These are phyloP conservation scores for Forbesichthys papilliferus DNA, from an alignment of 2,113 vertebrate genomes.

Conservation along the genomic window DNA sequence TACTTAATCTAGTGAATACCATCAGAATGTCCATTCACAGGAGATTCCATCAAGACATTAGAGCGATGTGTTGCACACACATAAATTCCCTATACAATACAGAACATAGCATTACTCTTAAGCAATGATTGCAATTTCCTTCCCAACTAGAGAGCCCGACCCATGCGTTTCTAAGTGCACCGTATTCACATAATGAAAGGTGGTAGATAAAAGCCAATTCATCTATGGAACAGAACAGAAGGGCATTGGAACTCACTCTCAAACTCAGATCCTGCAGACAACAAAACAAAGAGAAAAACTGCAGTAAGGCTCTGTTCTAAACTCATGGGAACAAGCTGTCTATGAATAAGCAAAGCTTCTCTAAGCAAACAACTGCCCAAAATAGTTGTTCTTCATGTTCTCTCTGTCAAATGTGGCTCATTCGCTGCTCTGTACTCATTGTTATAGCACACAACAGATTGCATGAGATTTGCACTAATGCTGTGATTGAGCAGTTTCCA, in stretches of 20 bases:
- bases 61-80: slow-evolving; percentile 37
- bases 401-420: slow-evolving; percentile 54
- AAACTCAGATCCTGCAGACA: slow-evolving; percentile 67
- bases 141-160: slow-evolving; percentile 18
- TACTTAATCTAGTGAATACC: slow-evolving; percentile 35
- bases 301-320: slow-evolving; percentile 55
- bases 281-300: slow-evolving; percentile 65
- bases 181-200: slow-evolving; percentile 53
- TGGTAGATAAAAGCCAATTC: slow-evolving; percentile 33
- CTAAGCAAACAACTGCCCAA: slow-evolving; percentile 74
- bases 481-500: slow-evolving; percentile 61
- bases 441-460: slow-evolving; percentile 59
- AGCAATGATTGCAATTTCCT: slow-evolving; percentile 63
- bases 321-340: slow-evolving; percentile 74
- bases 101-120: slow-evolving; percentile 32
- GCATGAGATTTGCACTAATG: slow-evolving; percentile 46
- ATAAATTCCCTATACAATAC: slow-evolving; percentile 28
- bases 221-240: slow-evolving; percentile 53
- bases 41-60: slow-evolving; percentile 35
- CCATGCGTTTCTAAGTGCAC: slow-evolving; percentile 40
- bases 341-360: slow-evolving; percentile 73
- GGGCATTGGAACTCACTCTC: slow-evolving; percentile 63
- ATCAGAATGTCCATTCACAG: slow-evolving; percentile 49
- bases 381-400: slow-evolving; percentile 74
- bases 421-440: slow-evolving; percentile 70